phyloP scores from a whole-genome alignment of 35 echinoderm and acorn worm genomes.

The Acanthaster planci region DNA sequence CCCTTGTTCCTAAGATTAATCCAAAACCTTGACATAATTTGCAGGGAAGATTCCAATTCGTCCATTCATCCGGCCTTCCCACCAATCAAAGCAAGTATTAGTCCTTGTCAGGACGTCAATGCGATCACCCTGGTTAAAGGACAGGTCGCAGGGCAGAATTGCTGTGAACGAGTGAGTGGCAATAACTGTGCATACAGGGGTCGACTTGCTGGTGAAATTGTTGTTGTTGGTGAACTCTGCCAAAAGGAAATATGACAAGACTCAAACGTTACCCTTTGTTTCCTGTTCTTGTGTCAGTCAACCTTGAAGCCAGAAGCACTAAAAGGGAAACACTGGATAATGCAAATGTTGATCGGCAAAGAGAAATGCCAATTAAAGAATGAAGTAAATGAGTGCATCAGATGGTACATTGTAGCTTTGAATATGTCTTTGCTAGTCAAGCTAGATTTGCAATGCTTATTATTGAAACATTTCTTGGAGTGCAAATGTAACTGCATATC shows the following conservation, averaged over 20 bases:
- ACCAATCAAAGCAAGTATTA: conserved; percentile 83
- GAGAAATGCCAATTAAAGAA: too few species aligned
- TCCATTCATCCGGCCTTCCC: conserved; percentile 79
- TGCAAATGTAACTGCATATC: too few species aligned
- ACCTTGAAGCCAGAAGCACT: too few species aligned
- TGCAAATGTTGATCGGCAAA: too few species aligned
- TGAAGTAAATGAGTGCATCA: too few species aligned
- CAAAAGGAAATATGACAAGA: neutral
- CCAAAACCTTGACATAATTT: conserved; percentile 74
- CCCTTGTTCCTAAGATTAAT: neutral
- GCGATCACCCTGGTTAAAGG: conserved; percentile 68
- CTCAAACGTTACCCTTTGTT: too few species aligned
- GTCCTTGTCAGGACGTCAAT: conserved; percentile 77
- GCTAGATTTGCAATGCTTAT: too few species aligned
- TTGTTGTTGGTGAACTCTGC: conserved; percentile 10
- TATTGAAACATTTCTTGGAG: too few species aligned
- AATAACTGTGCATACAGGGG: neutral
- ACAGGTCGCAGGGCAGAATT: conserved; percentile 78
- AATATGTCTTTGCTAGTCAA: too few species aligned
- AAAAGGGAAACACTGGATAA: too few species aligned
- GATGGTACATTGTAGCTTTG: too few species aligned
- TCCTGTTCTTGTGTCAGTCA: too few species aligned
- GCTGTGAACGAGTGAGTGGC: conserved; percentile 58
- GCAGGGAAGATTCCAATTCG: conserved; percentile 92
- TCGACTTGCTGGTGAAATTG: neutral